Conservation (phyloP, 1,140 invertebrate species). For the Pomacea maculata region DNA sequence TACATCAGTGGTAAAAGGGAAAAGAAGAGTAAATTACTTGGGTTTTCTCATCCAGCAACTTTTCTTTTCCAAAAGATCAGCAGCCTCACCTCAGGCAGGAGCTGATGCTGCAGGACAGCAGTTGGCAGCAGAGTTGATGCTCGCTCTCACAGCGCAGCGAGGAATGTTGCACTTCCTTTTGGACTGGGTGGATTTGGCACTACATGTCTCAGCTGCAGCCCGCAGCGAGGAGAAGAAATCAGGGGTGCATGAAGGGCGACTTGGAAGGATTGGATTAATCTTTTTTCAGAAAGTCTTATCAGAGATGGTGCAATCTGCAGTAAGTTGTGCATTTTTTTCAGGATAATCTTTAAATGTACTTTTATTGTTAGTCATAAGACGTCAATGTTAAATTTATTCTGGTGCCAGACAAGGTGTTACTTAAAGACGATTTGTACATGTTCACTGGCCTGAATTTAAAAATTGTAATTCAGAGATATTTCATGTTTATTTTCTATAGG, state of each 20-base stretch:
- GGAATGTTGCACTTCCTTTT: conserved; percentile 73
- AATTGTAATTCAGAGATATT: neutral
- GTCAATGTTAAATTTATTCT: too few species aligned
- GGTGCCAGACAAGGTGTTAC: too few species aligned
- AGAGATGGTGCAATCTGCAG: conserved; percentile 58
- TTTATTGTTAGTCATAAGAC: too few species aligned
- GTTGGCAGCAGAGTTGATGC: conserved; percentile 71
- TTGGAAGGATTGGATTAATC: conserved; percentile 44
- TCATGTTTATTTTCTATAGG: neutral
- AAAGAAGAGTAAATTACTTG: too few species aligned
- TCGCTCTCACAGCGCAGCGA: conserved; percentile 72
- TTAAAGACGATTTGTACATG: too few species aligned
- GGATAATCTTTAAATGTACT: too few species aligned
- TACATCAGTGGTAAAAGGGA: too few species aligned
- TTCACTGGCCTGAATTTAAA: neutral
- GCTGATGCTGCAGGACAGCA: conserved; percentile 68
- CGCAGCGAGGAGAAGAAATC: conserved; percentile 28
- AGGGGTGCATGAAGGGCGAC: conserved; percentile 9
- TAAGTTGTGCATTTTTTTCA: conserved; percentile 32
- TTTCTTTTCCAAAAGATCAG: conserved; percentile 49
- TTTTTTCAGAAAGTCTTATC: conserved; percentile 52
- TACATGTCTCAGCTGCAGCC: conserved; percentile 40
- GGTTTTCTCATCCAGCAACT: conserved; percentile 16
- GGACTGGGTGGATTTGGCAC: conserved; percentile 75
- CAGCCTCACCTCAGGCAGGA: conserved; percentile 67